Conservation (phyloP, 2,888 invertebrate genomes). For the Tipula helvola region DNA sequence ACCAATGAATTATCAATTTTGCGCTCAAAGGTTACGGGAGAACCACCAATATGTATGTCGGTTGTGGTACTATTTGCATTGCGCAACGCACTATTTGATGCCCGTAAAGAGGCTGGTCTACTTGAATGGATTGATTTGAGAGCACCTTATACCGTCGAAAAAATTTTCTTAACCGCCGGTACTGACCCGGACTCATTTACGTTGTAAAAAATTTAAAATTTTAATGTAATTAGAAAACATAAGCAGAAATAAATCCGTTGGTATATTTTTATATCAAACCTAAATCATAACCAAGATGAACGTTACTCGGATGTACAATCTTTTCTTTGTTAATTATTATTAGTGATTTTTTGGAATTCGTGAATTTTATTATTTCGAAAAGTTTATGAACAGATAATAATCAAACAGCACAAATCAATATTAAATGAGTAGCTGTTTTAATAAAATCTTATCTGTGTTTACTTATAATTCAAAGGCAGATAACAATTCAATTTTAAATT, state of each 20-base stretch:
- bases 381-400: too few relatives aligned
- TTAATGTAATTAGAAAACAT: not conserved
- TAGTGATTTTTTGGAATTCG: too few relatives aligned
- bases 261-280: not conserved
- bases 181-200: constrained; percentile 22
- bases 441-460: too few relatives aligned
- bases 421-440: too few relatives aligned
- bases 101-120: constrained; percentile 48
- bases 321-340: too few relatives aligned
- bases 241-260: too few relatives aligned
- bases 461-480: too few relatives aligned
- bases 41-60: constrained; percentile 47
- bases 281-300: too few relatives aligned
- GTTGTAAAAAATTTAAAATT: constrained; percentile 16
- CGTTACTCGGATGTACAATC: too few relatives aligned
- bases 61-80: constrained; percentile 28
- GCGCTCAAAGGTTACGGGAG: constrained; percentile 43
- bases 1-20: constrained; percentile 51
- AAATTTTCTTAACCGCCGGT: constrained; percentile 26
- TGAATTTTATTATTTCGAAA: too few relatives aligned
- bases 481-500: too few relatives aligned
- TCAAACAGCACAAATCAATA: too few relatives aligned
- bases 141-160: constrained; percentile 32
- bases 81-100: constrained; percentile 52
- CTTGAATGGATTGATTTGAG: constrained; percentile 25